Evolutionary conservation across 2,797 vertebrate species (phyloP).

Genomic region (Acanthiza pusilla): DNA sequence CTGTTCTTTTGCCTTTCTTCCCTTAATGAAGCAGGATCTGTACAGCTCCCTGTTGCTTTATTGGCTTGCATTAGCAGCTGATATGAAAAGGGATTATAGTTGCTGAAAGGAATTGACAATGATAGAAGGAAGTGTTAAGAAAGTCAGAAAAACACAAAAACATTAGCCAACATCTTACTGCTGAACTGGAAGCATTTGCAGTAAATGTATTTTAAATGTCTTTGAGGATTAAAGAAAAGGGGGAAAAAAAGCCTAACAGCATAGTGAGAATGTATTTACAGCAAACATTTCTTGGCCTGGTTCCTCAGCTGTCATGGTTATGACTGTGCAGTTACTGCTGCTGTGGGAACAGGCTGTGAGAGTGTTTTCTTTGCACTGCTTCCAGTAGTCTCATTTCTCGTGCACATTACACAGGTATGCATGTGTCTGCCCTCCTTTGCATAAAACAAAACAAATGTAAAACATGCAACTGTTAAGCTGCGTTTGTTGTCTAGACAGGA

Average conservation of each 20-base stretch:
- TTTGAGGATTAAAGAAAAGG: neutral
- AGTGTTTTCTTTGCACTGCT: slow-evolving; percentile 2
- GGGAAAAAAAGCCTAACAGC: neutral
- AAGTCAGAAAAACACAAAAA: neutral
- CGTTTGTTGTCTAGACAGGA: neutral
- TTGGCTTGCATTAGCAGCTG: slow-evolving; percentile 1
- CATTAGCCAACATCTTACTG: neutral
- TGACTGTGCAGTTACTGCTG: slow-evolving; percentile 39
- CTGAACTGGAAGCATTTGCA: neutral
- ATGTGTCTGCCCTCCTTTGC: neutral
- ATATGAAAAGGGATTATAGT: slow-evolving; percentile 11
- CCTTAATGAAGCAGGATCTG: neutral
- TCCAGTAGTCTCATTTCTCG: neutral
- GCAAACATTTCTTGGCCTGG: slow-evolving; percentile 51
- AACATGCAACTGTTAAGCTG: neutral
- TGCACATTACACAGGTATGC: neutral
- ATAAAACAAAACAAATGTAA: neutral
- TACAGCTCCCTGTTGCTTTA: slow-evolving; percentile 22
- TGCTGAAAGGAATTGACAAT: neutral
- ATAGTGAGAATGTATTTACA: slow-evolving; percentile 51
- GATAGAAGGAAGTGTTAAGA: neutral
- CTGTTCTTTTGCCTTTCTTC: slow-evolving; percentile 14
- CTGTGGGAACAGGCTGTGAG: slow-evolving; percentile 2
- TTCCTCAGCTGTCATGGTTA: slow-evolving; percentile 48
- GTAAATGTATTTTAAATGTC: slow-evolving; percentile 25